Evolutionary conservation across 64 coral and sea anemone species (phyloP), one percentile per base, ranked within the genome.

Genomic region (Pachyseris speciosa): DNA sequence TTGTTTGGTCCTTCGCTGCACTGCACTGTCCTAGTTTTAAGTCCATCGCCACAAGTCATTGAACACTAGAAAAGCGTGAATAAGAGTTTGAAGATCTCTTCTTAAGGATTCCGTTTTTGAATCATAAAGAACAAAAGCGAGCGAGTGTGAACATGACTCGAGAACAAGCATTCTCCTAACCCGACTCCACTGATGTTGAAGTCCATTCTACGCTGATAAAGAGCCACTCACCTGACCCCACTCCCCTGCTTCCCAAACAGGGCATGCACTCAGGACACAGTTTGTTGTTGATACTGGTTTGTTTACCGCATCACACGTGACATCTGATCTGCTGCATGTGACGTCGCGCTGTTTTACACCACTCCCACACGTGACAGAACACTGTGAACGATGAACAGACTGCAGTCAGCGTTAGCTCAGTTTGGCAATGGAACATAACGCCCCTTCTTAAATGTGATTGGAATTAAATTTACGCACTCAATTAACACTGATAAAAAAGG

Each of bases 351-450:
- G 79, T 19, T 85, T 70, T 1, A 44, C 20, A 20, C 93, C 93
- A 26, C 33, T 58, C 13, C 93, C 93, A 64, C 93, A 94, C 19
- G 76, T 76, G 20, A 85, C 86, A 2, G 93, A 94, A 76, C 93
- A 94, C 92, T 94, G 36, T 27, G 49, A 66, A 72, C 11, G 31
- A 22, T n/a, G n/a, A n/a, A n/a, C n/a, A n/a, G n/a, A n/a, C n/a
- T n/a, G n/a, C n/a, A n/a, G n/a, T n/a, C n/a, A n/a, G n/a, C n/a
- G n/a, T n/a, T n/a, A n/a, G n/a, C n/a, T n/a, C n/a, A n/a, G n/a
- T n/a, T n/a, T n/a, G n/a, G n/a, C n/a, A n/a, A n/a, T n/a, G n/a
- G n/a, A n/a, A n/a, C n/a, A n/a, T n/a, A n/a, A n/a, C n/a, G n/a
- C n/a, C n/a, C n/a, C n/a, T n/a, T n/a, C n/a, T n/a, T n/a, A n/a